Conservation (phyloP, 1,140 invertebrate species). For the Leptopilina clavipes region DNA sequence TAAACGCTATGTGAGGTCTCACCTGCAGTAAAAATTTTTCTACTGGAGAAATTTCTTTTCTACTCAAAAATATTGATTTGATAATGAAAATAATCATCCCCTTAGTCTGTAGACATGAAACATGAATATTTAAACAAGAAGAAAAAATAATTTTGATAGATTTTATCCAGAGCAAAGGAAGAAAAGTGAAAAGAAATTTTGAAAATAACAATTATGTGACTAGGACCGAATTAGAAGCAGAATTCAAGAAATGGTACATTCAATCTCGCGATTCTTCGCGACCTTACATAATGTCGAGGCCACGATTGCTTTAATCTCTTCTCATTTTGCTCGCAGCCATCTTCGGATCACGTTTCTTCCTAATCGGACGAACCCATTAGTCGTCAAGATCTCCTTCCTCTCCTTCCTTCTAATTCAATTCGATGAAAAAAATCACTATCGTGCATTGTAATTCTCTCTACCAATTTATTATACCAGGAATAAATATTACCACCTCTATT, state of each 20-base stretch:
- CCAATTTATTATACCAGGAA: conserved; percentile 1
- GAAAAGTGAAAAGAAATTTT: no score
- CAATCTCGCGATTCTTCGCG: conserved; percentile 52
- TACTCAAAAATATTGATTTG: no score
- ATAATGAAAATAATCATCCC: no score
- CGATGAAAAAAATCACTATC: background rate
- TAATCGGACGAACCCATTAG: conserved; percentile 35
- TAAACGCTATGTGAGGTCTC: no score
- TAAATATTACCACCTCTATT: conserved; percentile 15
- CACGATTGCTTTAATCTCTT: conserved; percentile 53
- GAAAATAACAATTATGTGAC: no score
- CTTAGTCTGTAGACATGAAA: no score
- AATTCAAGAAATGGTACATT: background rate
- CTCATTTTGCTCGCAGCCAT: conserved; percentile 41
- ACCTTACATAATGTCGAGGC: conserved; percentile 62
- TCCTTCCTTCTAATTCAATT: conserved; percentile 22
- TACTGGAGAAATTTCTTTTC: no score
- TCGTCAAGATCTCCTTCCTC: conserved; percentile 3
- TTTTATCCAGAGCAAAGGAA: no score
- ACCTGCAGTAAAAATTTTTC: no score
- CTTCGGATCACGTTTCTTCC: conserved; percentile 51
- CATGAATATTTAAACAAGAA: no score
- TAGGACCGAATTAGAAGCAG: no score
- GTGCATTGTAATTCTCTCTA: conserved; percentile 26
- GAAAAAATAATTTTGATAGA: no score